Evolutionary conservation across 1,140 invertebrate genomes (phyloP).

Genomic region (Drosophila neocordata): DNA sequence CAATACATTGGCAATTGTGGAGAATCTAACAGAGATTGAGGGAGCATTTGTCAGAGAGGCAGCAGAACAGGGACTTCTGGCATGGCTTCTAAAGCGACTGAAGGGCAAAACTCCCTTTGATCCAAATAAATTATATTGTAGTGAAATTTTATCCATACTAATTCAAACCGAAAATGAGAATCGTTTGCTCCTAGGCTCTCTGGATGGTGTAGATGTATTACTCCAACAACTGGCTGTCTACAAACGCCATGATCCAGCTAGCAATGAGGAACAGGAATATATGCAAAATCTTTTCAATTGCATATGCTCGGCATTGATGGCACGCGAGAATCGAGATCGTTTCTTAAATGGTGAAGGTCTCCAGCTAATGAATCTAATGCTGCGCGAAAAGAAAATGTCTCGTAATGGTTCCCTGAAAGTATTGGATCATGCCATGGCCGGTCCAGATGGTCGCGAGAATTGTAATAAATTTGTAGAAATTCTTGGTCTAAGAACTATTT

Average conservation of each 20-base stretch:
- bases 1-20: constrained; percentile 95
- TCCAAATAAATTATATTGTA: constrained; percentile 97
- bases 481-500: constrained; percentile 96
- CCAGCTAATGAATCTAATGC: constrained; percentile 97
- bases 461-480: constrained; percentile 99
- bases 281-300: constrained; percentile 99
- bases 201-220: constrained; percentile 98
- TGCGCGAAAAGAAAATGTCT: constrained; percentile 98
- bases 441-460: constrained; percentile 95
- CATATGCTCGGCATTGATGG: constrained; percentile 96
- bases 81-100: constrained; percentile 95
- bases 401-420: constrained; percentile 98
- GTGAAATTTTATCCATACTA: constrained; percentile 97
- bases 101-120: constrained; percentile 94
- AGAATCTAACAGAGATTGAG: constrained; percentile 96
- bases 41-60: constrained; percentile 93
- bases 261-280: constrained; percentile 96
- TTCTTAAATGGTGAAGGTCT: constrained; percentile 97
- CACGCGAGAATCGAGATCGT: constrained; percentile 92
- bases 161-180: constrained; percentile 95
- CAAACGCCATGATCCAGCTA: constrained; percentile 96
- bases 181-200: constrained; percentile 91
- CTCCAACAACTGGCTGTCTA: constrained; percentile 98
- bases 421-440: constrained; percentile 97
- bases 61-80: constrained; percentile 93